These are phyloP conservation scores for Dromas ardeola DNA, from an alignment of 2,113 vertebrate genomes.

Conservation along the genomic window DNA sequence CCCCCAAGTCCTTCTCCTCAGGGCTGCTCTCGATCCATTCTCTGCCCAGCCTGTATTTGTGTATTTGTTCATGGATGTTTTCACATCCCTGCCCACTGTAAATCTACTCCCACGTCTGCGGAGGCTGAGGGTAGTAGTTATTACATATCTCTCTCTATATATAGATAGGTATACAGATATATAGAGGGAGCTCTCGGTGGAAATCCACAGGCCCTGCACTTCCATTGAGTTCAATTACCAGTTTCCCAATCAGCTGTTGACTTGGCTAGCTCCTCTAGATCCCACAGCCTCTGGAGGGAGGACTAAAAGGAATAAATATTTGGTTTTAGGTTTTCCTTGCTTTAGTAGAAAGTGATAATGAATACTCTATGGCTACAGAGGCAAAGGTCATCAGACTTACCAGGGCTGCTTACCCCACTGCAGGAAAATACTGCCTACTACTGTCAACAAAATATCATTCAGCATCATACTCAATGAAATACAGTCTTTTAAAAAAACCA, in stretches of 20 bases:
- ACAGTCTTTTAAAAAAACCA: not conserved
- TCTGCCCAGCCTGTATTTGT: not conserved
- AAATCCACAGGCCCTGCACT: not conserved
- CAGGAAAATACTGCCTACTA: not conserved
- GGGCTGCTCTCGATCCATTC: not conserved
- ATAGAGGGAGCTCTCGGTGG: not conserved
- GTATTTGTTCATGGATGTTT: not conserved
- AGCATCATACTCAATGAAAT: not conserved
- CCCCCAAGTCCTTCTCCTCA: not conserved
- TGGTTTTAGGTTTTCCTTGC: not conserved
- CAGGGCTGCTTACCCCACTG: not conserved
- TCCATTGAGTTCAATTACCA: not conserved
- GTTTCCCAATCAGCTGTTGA: not conserved
- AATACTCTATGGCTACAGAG: not conserved
- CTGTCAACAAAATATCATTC: not conserved
- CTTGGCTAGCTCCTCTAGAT: not conserved
- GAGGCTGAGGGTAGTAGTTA: not conserved
- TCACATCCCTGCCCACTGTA: not conserved
- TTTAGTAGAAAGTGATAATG: not conserved
- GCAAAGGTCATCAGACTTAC: not conserved
- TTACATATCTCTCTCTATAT: not conserved
- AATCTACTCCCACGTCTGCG: not conserved
- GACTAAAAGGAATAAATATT: not conserved
- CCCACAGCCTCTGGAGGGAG: not conserved
- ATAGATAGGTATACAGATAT: not conserved